A percentile compares a stretch with the other conserved stretches of the same genome.
Evolutionary conservation across 2,888 invertebrate genomes (phyloP).

Genomic region (Pyrocoelia pectoralis): DNA sequence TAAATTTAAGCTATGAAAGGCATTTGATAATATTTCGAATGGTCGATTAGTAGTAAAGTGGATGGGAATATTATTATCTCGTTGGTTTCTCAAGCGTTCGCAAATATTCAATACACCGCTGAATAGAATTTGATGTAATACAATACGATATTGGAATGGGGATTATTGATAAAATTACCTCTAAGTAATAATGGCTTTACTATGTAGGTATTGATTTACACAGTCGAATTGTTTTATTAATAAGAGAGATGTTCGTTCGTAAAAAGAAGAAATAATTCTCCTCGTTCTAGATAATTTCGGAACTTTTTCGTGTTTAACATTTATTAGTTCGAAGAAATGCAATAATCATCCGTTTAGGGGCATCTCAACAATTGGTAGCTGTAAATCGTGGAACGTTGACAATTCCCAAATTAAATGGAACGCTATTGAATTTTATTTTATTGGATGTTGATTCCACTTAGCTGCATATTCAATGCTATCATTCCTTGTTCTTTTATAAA

Average conservation of each 20-base stretch:
- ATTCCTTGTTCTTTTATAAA: slow-evolving; percentile 10
- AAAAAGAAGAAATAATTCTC: background rate
- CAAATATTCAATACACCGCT: background rate
- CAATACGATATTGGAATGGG: background rate
- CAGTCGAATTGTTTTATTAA: background rate
- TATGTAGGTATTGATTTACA: too few relatives aligned
- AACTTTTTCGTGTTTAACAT: background rate
- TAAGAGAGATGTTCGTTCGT: background rate
- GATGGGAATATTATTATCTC: background rate
- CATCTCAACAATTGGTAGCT: slow-evolving; percentile 7
- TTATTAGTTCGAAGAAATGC: slow-evolving; percentile 7
- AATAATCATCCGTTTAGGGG: slow-evolving; percentile 2
- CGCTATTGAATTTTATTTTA: slow-evolving; percentile 10
- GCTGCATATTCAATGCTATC: slow-evolving; percentile 4
- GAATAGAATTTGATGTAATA: background rate
- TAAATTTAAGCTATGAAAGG: background rate
- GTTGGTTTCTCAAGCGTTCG: background rate
- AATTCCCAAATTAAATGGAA: slow-evolving; percentile 11
- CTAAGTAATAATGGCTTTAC: background rate
- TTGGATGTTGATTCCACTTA: slow-evolving; percentile 10
- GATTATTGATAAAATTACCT: background rate
- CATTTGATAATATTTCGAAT: background rate
- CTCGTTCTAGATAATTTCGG: background rate
- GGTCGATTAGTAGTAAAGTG: background rate
- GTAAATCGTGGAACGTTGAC: slow-evolving; percentile 11